Evolutionary conservation across 2,113 vertebrate species (phyloP).

Genomic region (Brachirus orientalis): DNA sequence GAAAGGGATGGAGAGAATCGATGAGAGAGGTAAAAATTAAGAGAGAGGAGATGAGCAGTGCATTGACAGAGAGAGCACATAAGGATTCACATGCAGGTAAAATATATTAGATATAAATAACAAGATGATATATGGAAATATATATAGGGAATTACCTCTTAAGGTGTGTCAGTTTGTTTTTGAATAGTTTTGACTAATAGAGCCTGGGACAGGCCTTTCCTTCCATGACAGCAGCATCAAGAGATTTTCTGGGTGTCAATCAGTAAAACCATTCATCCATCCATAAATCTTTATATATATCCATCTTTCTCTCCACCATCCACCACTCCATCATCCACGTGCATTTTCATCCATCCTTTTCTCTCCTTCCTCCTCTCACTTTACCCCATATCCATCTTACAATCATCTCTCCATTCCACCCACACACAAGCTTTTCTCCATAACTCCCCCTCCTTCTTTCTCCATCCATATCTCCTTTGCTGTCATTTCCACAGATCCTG

Average conservation of each 20-base stretch:
- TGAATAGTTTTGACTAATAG: constrained; percentile 24
- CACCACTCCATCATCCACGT: constrained; percentile 1
- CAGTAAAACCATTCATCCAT: constrained; percentile 25
- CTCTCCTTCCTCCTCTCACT: constrained; percentile 26
- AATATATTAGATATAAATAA: constrained; percentile 17
- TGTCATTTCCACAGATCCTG: constrained; percentile 64
- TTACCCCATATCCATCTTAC: constrained; percentile 48
- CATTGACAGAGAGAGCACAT: constrained; percentile 25
- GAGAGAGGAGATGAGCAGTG: constrained; percentile 25
- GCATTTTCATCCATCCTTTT: constrained; percentile 1
- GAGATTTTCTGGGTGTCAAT: constrained; percentile 27
- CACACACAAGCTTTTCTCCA: constrained; percentile 31
- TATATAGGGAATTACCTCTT: no score
- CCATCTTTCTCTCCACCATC: constrained; percentile 4
- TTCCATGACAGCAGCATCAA: constrained; percentile 17
- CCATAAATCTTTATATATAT: background rate
- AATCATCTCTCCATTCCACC: constrained; percentile 62
- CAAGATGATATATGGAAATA: background rate
- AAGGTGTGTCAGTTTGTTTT: background rate
- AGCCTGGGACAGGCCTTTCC: constrained; percentile 18
- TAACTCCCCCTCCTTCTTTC: constrained; percentile 5
- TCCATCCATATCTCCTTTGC: constrained; percentile 46
- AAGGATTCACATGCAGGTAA: constrained; percentile 61
- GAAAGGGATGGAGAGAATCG: constrained; percentile 47
- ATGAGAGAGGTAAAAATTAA: constrained; percentile 53